phyloP scores from a whole-genome alignment of 2,888 invertebrate species.

The Spodoptera picta region DNA sequence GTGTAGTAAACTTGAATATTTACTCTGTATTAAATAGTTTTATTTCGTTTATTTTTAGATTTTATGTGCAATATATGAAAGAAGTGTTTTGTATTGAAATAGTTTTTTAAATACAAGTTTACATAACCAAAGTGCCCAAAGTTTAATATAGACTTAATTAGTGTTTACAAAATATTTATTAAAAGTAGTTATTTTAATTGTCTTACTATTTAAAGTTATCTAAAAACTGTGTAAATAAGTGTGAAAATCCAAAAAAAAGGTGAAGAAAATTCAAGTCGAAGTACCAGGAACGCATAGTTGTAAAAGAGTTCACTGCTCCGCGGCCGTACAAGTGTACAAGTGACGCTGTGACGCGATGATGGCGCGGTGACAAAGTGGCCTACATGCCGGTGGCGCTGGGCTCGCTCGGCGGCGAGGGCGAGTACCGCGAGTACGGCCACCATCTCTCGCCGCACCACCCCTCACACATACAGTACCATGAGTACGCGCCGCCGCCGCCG shows the following conservation, averaged over 20 bases:
- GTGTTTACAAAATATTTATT: constrained; percentile 47
- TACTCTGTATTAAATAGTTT: constrained; percentile 16
- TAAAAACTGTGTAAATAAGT: constrained; percentile 11
- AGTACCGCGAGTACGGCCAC: constrained; percentile 86
- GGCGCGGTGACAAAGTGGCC: constrained; percentile 90
- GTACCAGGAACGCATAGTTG: constrained; percentile 62
- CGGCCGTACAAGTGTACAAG: constrained; percentile 38
- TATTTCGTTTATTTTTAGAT: constrained; percentile 31
- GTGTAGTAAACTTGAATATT: constrained; percentile 62
- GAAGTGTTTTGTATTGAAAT: constrained; percentile 25
- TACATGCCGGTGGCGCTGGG: constrained; percentile 90
- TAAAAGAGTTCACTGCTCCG: constrained; percentile 23
- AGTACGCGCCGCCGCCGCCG: constrained; percentile 89
- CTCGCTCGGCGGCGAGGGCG: constrained; percentile 90
- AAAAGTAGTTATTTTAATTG: constrained; percentile 15
- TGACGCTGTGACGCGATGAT: constrained; percentile 65
- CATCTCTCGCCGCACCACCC: constrained; percentile 86
- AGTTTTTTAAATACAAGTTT: constrained; percentile 27
- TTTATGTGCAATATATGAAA: constrained; percentile 1
- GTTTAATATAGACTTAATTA: constrained; percentile 33
- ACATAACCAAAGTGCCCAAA: constrained; percentile 76
- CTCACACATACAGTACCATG: constrained; percentile 81
- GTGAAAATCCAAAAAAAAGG: not conserved
- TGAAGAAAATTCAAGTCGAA: constrained; percentile 21
- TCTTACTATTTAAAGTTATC: not conserved